Evolutionary conservation across 2,888 invertebrate species (phyloP), one percentile per base, ranked within the genome.

Genomic region (Eilema griseolum): DNA sequence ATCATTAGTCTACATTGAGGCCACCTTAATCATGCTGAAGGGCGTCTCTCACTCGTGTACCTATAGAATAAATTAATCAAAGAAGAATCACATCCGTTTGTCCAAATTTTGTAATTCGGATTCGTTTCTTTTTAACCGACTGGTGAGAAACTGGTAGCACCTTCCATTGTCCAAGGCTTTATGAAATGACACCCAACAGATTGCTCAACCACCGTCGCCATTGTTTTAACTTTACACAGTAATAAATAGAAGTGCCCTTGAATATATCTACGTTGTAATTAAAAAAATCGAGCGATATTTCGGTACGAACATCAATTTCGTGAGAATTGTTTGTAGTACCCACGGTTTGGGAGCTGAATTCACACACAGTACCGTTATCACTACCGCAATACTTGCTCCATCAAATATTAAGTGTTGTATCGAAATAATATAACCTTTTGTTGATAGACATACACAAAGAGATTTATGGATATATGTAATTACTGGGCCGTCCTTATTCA

Each of bases 171-270:
- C 86, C 88, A 83, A 82, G 81, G 83, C 77, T 89, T 88, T 89
- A 87, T 90, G 90, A 91, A 91, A 90, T 89, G 91, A 90, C 89
- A 90, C 84, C 83, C 77, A 81, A 77, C 59, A 67, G 56, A 80
- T 92, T 92, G 79, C 89, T 73, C 82, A 90, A 92, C 84, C 67
- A 57, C 66, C 68, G 71, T 71, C 65, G 63, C 90, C 76, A 92
- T 92, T 92, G 92, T 92, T 86, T 89, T 77, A 84, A 80, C 73
- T 80, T 75, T 82, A 83, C 81, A 78, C 82, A 75, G 85, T 74
- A 85, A 84, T 79, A 79, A 80, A 83, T 76, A 81, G 78, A 73
- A 77, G 68, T 77, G 85, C 87, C 89, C 89, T 88, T 89, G 89
- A 84, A 85, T 77, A 70, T 75, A 79, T 82, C 75, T 78, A 76